phyloP scores from a whole-genome alignment of 2,113 vertebrate genomes.

The Galeopterus variegatus region DNA sequence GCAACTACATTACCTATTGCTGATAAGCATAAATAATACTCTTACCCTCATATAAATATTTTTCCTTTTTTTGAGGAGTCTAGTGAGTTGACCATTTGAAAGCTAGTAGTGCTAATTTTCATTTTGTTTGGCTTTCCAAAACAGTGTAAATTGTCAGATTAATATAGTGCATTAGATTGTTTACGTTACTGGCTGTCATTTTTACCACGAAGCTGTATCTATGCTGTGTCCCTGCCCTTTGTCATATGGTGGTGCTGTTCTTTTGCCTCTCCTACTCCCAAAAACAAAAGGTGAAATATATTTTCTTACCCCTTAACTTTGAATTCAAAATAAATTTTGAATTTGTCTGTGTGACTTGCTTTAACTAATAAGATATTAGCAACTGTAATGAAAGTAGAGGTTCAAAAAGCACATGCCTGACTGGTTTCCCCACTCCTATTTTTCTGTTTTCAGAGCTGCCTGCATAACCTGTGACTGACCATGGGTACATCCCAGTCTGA shows the following conservation, averaged over 20 bases:
- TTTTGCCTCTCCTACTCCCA: not conserved
- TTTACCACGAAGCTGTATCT: not conserved
- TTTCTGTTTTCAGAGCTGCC: not conserved
- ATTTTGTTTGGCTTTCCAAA: not conserved
- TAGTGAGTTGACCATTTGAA: not conserved
- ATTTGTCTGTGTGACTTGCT: not conserved
- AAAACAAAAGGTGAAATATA: not conserved
- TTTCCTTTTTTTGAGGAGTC: not conserved
- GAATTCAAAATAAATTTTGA: not conserved
- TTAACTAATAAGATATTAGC: not conserved
- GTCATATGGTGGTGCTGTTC: not conserved
- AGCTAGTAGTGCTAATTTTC: not conserved
- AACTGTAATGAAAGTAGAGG: not conserved
- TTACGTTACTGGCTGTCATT: not conserved
- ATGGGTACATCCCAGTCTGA: not conserved
- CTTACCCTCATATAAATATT: not conserved
- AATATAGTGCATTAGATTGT: fast-evolving
- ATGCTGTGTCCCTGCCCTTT: fast-evolving
- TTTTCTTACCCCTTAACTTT: not conserved
- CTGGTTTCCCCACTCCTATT: not conserved
- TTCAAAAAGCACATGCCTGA: not conserved
- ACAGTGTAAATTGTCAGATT: not conserved
- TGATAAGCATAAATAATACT: not conserved
- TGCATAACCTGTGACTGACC: not conserved
- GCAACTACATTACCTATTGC: not conserved